Evolutionary conservation across 2,797 vertebrate genomes (phyloP).

Genomic region (Harpagifer antarcticus): DNA sequence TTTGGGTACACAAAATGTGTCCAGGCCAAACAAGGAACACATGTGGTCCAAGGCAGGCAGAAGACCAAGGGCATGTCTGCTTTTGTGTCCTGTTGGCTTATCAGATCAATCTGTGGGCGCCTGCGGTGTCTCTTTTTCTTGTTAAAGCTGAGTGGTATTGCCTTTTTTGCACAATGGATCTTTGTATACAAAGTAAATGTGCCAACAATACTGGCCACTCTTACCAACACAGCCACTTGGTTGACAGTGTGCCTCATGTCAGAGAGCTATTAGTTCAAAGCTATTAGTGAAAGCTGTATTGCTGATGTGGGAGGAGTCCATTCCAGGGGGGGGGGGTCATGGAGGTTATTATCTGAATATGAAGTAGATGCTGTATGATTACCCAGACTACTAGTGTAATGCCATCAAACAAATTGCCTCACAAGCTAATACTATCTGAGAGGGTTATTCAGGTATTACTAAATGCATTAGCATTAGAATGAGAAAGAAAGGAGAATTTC

Average conservation of each 20-base stretch:
- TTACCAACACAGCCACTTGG: slow-evolving; percentile 31
- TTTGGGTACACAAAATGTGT: slow-evolving; percentile 75
- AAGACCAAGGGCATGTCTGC: slow-evolving; percentile 62
- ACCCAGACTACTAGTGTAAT: slow-evolving; percentile 49
- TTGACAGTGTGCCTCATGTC: slow-evolving; percentile 29
- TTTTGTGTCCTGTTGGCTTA: slow-evolving; percentile 61
- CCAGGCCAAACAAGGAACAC: slow-evolving; percentile 77
- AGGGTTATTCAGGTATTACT: slow-evolving; percentile 42
- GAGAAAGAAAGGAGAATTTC: slow-evolving; percentile 37
- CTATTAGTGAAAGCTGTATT: slow-evolving; percentile 58
- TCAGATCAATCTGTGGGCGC: slow-evolving; percentile 51
- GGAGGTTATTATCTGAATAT: slow-evolving; percentile 44
- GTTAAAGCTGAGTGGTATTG: slow-evolving; percentile 45
- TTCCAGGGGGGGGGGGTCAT: slow-evolving; percentile 36
- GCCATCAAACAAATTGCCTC: slow-evolving; percentile 53
- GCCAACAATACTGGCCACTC: slow-evolving; percentile 36
- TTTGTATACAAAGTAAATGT: slow-evolving; percentile 40
- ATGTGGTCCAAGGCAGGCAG: slow-evolving; percentile 64
- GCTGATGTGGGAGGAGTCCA: slow-evolving; percentile 22
- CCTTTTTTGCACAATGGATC: slow-evolving; percentile 44
- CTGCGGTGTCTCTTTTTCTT: slow-evolving; percentile 39
- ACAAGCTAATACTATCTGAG: slow-evolving; percentile 35
- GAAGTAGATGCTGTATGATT: slow-evolving; percentile 51
- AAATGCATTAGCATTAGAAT: slow-evolving; percentile 40
- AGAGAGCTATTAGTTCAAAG: slow-evolving; percentile 47